A percentile compares a stretch with the other conserved stretches of the same genome.
Conservation (phyloP, 2,888 invertebrate genomes). For the Suillia variegata region DNA sequence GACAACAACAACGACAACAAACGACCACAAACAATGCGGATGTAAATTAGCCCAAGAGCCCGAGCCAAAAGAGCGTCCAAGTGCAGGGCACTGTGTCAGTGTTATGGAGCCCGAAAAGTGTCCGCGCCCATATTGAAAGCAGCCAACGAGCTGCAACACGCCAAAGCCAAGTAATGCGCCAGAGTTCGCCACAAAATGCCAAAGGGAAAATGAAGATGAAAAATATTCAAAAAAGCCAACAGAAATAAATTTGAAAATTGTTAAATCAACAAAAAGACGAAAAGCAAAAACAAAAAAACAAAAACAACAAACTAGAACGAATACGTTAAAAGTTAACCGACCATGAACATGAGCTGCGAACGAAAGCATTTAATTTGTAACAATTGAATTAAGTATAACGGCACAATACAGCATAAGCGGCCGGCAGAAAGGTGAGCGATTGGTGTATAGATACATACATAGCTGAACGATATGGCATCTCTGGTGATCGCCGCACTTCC, state of each 20-base stretch:
- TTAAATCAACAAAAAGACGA: background rate
- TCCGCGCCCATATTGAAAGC: background rate
- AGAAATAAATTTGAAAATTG: conserved; percentile 15
- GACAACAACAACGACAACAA: too few relatives aligned
- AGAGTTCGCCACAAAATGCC: too few relatives aligned
- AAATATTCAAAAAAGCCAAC: background rate
- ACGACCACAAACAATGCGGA: conserved; percentile 41
- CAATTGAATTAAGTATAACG: conserved; percentile 49
- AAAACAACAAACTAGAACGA: background rate
- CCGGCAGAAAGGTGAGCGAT: too few relatives aligned
- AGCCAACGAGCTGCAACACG: too few relatives aligned
- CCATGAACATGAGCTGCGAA: background rate
- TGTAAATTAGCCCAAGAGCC: conserved; percentile 40
- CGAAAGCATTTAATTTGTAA: conserved; percentile 42
- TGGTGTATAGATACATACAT: too few relatives aligned
- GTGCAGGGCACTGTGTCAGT: conserved; percentile 51
- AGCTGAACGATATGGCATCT: too few relatives aligned
- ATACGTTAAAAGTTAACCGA: background rate
- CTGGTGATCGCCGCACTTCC: too few relatives aligned
- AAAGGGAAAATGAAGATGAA: background rate
- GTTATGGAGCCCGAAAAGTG: conserved; percentile 19
- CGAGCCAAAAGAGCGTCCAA: conserved; percentile 18
- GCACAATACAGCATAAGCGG: too few relatives aligned
- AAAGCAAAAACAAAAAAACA: conserved; percentile 1
- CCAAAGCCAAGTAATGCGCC: too few relatives aligned